Conservation (phyloP, 2,888 invertebrate species). For the Rhyacophila evoluta region DNA sequence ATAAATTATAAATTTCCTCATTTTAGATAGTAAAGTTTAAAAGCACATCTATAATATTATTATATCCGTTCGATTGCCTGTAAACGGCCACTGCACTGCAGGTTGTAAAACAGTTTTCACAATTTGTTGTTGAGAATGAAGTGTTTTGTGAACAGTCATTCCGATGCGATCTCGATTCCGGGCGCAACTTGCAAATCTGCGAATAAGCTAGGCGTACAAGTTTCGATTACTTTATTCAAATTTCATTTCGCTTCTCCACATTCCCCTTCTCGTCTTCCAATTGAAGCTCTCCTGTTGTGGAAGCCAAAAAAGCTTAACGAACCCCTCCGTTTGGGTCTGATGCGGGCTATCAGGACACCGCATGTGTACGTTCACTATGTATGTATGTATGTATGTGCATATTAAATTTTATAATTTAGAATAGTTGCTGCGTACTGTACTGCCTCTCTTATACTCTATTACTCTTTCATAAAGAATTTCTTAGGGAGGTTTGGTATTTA, state of each 20-base stretch:
- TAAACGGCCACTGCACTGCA: background rate
- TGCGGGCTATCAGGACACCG: background rate
- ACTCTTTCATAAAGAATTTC: no score
- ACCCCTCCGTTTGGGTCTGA: background rate
- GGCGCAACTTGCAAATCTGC: slow-evolving; percentile 2
- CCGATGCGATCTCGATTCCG: background rate
- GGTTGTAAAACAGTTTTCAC: slow-evolving; percentile 2
- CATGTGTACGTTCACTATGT: no score
- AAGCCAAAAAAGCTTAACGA: slow-evolving; percentile 22
- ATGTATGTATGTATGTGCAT: no score
- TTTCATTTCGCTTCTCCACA: background rate
- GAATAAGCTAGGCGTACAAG: slow-evolving; percentile 22
- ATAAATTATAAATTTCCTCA: no score
- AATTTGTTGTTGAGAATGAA: background rate
- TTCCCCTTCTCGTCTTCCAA: background rate
- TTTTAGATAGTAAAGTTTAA: no score
- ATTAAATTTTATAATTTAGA: no score
- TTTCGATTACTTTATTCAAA: slow-evolving; percentile 24
- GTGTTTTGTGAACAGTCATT: slow-evolving; percentile 3
- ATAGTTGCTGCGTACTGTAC: no score
- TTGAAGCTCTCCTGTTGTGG: background rate
- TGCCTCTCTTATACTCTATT: no score
- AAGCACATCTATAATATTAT: no score
- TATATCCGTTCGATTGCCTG: background rate
- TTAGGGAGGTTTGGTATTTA: no score